Evolutionary conservation across 2,888 invertebrate species (phyloP), one percentile per base, ranked within the genome.

Genomic region (Hydrotaea diabolus): DNA sequence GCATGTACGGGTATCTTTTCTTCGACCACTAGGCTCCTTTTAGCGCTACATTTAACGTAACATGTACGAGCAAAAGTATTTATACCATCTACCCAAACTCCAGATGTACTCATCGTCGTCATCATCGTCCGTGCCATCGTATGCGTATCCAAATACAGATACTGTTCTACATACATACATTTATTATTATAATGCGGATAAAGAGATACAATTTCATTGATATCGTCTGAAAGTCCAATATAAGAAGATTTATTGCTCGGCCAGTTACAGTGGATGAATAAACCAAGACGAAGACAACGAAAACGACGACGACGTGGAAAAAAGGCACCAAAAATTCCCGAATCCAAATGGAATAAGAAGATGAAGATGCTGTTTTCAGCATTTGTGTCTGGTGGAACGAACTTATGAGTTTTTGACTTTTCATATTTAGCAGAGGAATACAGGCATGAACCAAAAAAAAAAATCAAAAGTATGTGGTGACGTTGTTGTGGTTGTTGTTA

Each of bases 191-290:
- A 90, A 90, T 91, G 91, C 90, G 91, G 91, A 91, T 91, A 90
- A 91, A 90, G 89, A 91, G 91, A 92, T 91, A 91, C 89, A 90
- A 90, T 91, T 92, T 91, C 91, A 91, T 91, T 92, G 91, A 91
- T 91, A 92, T 91, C 89, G 90, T 89, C 91, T 89, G 90, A 91
- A 92, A 91, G 90, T 91, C 90, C 91, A 91, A 92, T 91, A 91
- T 91, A 86, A 86, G 66, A 88, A 91, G 91, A 91, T 92, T 92
- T 91, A 91, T 91, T 87, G 87, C 88, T 78, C 86, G 87, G 73
- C 86, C 87, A 85, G 86, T 87, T 88, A 75, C 55, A 62, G 72
- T 53, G 73, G 72, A 23, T n/a, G n/a, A 46, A 19, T 71, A 75
- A 73, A 66, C 49, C 17, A 71, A 75, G 64, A 77, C 17, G 66